Evolutionary conservation across 2,888 invertebrate genomes (phyloP).

Genomic region (Diaprepes abbreviatus): DNA sequence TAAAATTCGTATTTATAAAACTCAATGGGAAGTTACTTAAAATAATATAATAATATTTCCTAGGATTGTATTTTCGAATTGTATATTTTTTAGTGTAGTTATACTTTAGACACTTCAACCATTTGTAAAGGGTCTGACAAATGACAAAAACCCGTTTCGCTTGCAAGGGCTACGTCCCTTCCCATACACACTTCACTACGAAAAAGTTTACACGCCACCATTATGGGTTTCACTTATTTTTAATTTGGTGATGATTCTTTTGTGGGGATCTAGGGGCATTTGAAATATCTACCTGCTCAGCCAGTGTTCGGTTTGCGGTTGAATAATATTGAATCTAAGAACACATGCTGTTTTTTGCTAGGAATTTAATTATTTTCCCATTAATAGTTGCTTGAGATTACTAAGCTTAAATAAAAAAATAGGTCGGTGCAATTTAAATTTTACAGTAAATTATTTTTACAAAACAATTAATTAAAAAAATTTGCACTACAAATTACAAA

Average conservation of each 20-base stretch:
- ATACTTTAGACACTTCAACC: slow-evolving; percentile 3
- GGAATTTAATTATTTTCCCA: too few species aligned
- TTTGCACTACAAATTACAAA: too few species aligned
- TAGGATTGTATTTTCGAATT: background rate
- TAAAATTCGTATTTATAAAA: too few species aligned
- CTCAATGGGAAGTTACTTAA: too few species aligned
- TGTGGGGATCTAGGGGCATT: slow-evolving; percentile 18
- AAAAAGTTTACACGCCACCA: slow-evolving; percentile 55
- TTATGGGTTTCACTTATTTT: slow-evolving; percentile 50
- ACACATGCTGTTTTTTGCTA: background rate
- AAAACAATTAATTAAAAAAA: too few species aligned
- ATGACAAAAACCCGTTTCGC: slow-evolving; percentile 13
- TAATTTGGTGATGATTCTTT: slow-evolving; percentile 37
- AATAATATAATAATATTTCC: too few species aligned
- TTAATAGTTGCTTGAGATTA: too few species aligned
- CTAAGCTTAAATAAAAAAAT: too few species aligned
- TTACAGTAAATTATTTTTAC: too few species aligned
- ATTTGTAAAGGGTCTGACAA: slow-evolving; percentile 8
- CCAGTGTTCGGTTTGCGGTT: background rate
- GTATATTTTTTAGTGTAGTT: background rate
- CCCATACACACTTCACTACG: slow-evolving; percentile 53
- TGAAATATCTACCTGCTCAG: slow-evolving; percentile 14
- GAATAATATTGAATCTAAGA: background rate
- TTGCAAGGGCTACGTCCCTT: slow-evolving; percentile 40
- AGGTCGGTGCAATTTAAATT: too few species aligned